phyloP scores from a whole-genome alignment of 2,797 vertebrate species.

The Masticophis lateralis region DNA sequence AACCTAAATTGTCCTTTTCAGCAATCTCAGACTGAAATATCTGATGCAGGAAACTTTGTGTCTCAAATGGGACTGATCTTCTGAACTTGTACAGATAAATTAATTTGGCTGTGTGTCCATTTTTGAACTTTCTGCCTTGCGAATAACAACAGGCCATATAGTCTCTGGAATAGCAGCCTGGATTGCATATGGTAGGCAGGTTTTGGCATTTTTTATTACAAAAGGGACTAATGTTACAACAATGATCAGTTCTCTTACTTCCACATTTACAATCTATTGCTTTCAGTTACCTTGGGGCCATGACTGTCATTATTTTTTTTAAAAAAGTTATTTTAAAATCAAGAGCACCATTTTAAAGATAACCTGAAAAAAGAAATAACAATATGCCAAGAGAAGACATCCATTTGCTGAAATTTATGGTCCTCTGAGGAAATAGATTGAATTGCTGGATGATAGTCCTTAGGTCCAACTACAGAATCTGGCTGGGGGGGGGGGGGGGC shows the following conservation, averaged over 20 bases:
- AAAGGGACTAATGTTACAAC: not conserved
- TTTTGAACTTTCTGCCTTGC: not conserved
- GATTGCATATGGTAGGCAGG: not conserved
- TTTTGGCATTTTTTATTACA: not conserved
- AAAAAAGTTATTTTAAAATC: not conserved
- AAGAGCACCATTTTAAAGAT: not conserved
- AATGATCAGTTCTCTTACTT: not conserved
- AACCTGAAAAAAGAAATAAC: not conserved
- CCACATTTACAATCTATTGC: not conserved
- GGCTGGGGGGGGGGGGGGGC: not conserved
- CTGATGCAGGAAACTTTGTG: not conserved
- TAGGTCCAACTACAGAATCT: not conserved
- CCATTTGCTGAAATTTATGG: not conserved
- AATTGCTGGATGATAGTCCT: not conserved
- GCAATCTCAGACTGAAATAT: not conserved
- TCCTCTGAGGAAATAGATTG: not conserved
- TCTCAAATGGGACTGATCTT: not conserved
- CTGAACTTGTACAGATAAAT: not conserved
- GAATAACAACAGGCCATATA: not conserved
- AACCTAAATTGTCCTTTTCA: not conserved
- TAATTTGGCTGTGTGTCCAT: too few species aligned
- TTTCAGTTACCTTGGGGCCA: too few species aligned
- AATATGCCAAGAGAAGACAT: not conserved
- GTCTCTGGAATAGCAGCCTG: not conserved
- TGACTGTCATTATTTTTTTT: not conserved